Evolutionary conservation across 1,140 invertebrate species (phyloP), one percentile per base, ranked within the genome.

Genomic region (Bicyclus anynana): DNA sequence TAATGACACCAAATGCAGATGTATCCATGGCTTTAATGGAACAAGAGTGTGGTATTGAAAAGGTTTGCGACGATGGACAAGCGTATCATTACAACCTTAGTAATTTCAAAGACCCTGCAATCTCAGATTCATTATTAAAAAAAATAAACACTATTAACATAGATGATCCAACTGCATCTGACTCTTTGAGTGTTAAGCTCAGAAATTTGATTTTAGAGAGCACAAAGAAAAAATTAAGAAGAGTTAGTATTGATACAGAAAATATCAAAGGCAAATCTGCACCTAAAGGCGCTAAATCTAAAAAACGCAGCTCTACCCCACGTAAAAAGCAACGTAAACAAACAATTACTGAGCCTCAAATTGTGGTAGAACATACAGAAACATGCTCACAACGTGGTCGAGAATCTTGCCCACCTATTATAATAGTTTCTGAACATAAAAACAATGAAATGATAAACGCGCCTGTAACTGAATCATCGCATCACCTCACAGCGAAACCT

Each of bases 281-380:
- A 48, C 18, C 12, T 17, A 50, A 67, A 46, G 73, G 66, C 54
- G 10, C 47, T 20, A 74, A 67, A 53, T 18, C 48, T 38, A 82
- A 60, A 47, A 86, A 78, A 48, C 67, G 80, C 21, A 81, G 76
- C 49, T 88, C 85, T 2, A 88, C 85, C 5, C 85, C 85, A 17
- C 72, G 69, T 18, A 84, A 84, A 59, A 74, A 64, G 6, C 72
- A 76, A 59, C 53, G 26, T 42, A 77, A 77, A 44, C 16, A 40
- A 18, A 78, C 68, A 65, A 16, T 44, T 6, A 50, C 50, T 7
- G 74, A 72, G 16, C 23, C 64, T 5, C 60, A 67, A 12, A 56
- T 87, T 17, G 72, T 78, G 58, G 73, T 80, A 51, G 79, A 84
- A 67, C 72, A 72, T 53, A 70, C 64, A 18, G 79, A 80, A 56